Evolutionary conservation across 92 coral and sea anemone genomes (phyloP), one percentile per base, ranked within the genome.

Genomic region (Parazoanthus atlanticus): DNA sequence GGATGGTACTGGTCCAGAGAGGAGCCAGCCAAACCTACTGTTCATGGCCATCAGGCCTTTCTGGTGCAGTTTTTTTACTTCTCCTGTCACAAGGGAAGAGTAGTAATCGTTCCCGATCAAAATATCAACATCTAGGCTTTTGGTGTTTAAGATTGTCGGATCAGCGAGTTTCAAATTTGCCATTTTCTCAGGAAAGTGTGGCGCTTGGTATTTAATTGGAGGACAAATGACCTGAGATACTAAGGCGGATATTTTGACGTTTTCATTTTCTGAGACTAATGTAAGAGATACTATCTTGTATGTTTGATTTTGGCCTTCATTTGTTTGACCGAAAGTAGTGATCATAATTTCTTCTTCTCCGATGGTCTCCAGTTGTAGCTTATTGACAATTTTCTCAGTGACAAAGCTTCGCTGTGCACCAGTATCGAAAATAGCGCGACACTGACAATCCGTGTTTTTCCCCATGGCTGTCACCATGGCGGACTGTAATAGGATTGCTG

Each of bases 171-270:
- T 74, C 79, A 74, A 36, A 74, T 74, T 74, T 74, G 79, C 79
- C 91, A 93, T 32, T 86, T 77, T 47, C 78, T 67, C 52, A 74
- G 79, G 79, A 74, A 36, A 74, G 79, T 74, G 79, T 74, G 79
- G 79, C 79, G 52, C 52, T 74, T 74, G 79, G 79, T 74, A 74
- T 74, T 74, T 74, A 74, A 74, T 74, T 52, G 79, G 79, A 74
- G 49, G 79, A 33, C 79, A 74, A 74, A 74, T 12, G 49, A 12
- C 79, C 79, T 74, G 79, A 74, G 79, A 74, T 74, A 74, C 79
- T 74, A 74, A 74, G 79, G 49, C 79, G 25, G 79, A 74, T 74
- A 74, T 74, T 74, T 74, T 74, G 79, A 74, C 79, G 49, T 74
- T 74, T 74, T 74, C 79, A 74, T 74, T 74, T 74, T 74, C 79